Conservation (phyloP, 1,140 invertebrate species). For the Ericerus pela region DNA sequence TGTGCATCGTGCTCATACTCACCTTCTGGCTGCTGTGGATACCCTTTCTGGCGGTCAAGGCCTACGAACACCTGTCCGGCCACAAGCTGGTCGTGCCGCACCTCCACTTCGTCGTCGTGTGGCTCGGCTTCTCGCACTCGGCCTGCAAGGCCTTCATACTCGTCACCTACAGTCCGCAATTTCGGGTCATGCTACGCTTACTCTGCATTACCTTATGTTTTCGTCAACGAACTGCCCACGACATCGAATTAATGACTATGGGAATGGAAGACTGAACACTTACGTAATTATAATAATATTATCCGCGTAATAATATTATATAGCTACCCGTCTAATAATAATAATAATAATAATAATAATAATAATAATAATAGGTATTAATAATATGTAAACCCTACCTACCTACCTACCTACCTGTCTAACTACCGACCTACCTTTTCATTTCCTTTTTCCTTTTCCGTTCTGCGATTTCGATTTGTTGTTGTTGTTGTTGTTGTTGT, state of each 20-base stretch:
- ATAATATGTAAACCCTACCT: no score
- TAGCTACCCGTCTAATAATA: no score
- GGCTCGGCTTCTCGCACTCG: slow-evolving; percentile 84
- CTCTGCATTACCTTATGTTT: slow-evolving; percentile 82
- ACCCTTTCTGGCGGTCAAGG: slow-evolving; percentile 64
- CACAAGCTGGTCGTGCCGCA: slow-evolving; percentile 41
- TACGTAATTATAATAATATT: no score
- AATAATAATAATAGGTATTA: no score
- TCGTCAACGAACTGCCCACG: slow-evolving; percentile 53
- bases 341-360: no score
- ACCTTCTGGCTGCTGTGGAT: slow-evolving; percentile 85
- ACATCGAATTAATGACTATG: slow-evolving; percentile 65
- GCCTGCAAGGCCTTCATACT: slow-evolving; percentile 89
- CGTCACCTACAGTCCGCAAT: slow-evolving; percentile 72
- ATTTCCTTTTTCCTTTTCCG: no score
- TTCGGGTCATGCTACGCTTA: slow-evolving; percentile 67
- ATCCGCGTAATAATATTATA: no score
- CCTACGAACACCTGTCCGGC: slow-evolving; percentile 33
- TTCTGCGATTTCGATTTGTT: no score
- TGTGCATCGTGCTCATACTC: slow-evolving; percentile 81
- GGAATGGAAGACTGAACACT: slow-evolving; percentile 61
- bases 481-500: no score
- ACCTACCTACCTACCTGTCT: no score
- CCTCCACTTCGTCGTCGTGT: slow-evolving; percentile 80
- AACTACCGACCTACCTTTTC: no score